Evolutionary conservation across 2,888 invertebrate genomes (phyloP), one percentile per base, ranked within the genome.

Genomic region (Eilema depressum): DNA sequence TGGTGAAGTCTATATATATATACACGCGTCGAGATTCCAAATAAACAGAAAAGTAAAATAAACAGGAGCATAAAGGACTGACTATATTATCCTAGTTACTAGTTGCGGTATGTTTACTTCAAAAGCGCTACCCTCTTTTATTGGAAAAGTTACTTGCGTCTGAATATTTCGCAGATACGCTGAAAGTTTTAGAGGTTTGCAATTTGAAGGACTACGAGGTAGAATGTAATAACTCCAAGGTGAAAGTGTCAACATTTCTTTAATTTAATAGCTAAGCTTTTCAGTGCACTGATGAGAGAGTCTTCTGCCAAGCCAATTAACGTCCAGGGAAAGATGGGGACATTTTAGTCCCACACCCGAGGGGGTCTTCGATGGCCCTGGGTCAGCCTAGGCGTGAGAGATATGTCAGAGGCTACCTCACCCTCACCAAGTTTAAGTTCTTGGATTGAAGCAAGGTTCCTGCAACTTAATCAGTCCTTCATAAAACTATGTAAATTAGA

Each of bases 111-210:
- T 77, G 70, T 74, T 79, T 75, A 66, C 70, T 66, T 47, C 25
- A 26, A 30, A 70, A 68, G 66, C 66, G 28, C 67, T 53, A 75
- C 64, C 63, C 70, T 72, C 63, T 81, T 77, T 75, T 77, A 81
- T 81, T 82, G 74, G 66, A 82, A 76, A 82, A 74, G 74, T 81
- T 78, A 67, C 47, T 63, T 68, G 20, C 57, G 56, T 37, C 33
- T 37, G 61, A 23, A 28, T 37, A 63, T 33, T 68, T 63, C 69
- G 57, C 56, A 69, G 59, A 62, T 28, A 53, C 41, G 37, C 26
- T 57, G 62, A 10, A 66, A 72, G 73, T 75, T 81, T 71, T 65
- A 28, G 53, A 47, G 37, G n/a, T 33, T 63, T 37, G 63, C 12
- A 57, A 57, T 63, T 63, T 67, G 8, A 37, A 23, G 59, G 26